Percentiles rank a stretch among this genome's conserved stretches.
Evolutionary conservation across 2,888 invertebrate genomes (phyloP).

Genomic region (Eupithecia dodoneata): DNA sequence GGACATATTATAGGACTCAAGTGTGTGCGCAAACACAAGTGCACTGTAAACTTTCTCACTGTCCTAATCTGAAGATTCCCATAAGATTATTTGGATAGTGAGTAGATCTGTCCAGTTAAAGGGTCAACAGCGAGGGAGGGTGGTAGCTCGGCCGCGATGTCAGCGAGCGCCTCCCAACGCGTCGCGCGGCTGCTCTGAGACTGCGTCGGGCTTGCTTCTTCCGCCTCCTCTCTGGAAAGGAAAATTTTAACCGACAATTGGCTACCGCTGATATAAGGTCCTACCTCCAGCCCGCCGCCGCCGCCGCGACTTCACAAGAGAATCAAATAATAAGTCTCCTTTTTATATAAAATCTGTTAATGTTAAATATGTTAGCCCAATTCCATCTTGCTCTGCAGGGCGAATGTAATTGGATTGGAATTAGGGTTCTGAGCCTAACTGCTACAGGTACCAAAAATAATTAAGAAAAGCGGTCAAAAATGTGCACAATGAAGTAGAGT

Average conservation of each 20-base stretch:
- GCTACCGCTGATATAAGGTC: not conserved
- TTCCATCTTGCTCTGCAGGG: not conserved
- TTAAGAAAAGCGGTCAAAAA: no score
- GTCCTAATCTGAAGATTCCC: not conserved
- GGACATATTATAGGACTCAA: not conserved
- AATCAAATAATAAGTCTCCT: not conserved
- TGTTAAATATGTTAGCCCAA: not conserved
- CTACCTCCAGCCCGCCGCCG: no score
- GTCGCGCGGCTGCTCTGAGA: slow-evolving; percentile 81
- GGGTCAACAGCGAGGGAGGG: slow-evolving; percentile 79
- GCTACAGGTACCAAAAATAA: no score
- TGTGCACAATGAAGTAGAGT: no score
- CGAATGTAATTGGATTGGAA: not conserved
- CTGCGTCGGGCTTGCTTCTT: slow-evolving; percentile 67
- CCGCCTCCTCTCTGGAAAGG: slow-evolving; percentile 36
- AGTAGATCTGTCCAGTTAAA: slow-evolving; percentile 76
- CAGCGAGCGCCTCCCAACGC: slow-evolving; percentile 86
- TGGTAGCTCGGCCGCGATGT: slow-evolving; percentile 84
- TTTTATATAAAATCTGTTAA: not conserved
- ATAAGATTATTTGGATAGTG: slow-evolving; percentile 66
- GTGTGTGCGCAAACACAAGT: not conserved
- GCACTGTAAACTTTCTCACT: not conserved
- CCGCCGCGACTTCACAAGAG: not conserved
- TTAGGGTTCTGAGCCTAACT: not conserved
- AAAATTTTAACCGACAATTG: not conserved